Evolutionary conservation across 2,113 vertebrate genomes (phyloP), one percentile per base, ranked within the genome.

Genomic region (Pelvicachromis taeniatus): DNA sequence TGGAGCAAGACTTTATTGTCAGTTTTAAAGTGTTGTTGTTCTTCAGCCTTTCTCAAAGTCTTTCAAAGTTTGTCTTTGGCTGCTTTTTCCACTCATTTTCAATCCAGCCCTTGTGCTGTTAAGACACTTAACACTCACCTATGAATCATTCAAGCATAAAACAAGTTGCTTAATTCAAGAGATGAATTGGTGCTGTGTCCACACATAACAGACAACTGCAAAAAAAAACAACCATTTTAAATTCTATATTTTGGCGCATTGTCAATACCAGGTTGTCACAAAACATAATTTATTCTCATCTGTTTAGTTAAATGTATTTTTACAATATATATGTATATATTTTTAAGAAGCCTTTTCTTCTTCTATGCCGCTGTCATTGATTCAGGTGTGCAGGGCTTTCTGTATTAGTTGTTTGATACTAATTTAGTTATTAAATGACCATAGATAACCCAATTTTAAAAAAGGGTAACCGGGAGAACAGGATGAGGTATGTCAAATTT

Each of bases 331-430:
- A n/a, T n/a, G 19, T 13, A 63, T 8, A 63, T 63, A 38, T 38
- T 38, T 59, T 35, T 35, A 63, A n/a, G 59, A 38, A 38, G 0
- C 0, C 0, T 13, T 38, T n/a, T 38, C 10, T 38, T 33, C 59
- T 63, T 63, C 33, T 38, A 38, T 63, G 4, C 33, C 38, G 3
- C 0, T 4, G 33, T 63, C 33, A 33, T 7, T 33, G 6, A 33
- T 33, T 33, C 33, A 33, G 33, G 33, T 7, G 33, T 33, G 33
- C 33, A 33, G 33, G 33, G 33, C 59, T 63, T 63, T 38, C 10
- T 63, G 10, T n/a, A 63, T 63, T 63, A 38, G 31, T n/a, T 63
- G 59, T 63, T 63, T 12, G 33, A 63, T 63, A 63, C 17, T 63
- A 63, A 63, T 0, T n/a, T 63, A 38, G 59, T 38, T 63, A 63